Conservation (phyloP, 2,797 vertebrate genomes). For the Chanos chanos region DNA sequence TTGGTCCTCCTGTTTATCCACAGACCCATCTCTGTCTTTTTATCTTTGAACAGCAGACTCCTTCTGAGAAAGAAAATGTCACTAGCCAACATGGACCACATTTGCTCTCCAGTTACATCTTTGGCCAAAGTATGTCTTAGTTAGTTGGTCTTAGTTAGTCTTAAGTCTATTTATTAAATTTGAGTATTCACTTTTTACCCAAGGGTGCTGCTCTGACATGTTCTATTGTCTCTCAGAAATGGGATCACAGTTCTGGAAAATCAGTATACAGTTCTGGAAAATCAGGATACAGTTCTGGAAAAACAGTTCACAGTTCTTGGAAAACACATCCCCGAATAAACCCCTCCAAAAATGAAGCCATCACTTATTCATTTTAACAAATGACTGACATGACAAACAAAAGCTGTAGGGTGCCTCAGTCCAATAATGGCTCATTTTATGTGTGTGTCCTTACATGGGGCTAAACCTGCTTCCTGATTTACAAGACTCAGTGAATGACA, state of each 20-base stretch:
- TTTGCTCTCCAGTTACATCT: slow-evolving; percentile 26
- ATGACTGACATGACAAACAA: slow-evolving; percentile 52
- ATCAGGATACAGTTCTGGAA: too few species aligned
- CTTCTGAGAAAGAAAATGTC: slow-evolving; percentile 45
- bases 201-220: slow-evolving; percentile 11
- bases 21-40: slow-evolving; percentile 43
- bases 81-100: slow-evolving; percentile 42
- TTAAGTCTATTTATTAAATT: too few species aligned
- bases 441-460: slow-evolving; percentile 51
- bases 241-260: slow-evolving; percentile 10
- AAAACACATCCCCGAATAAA: neutral
- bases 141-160: too few species aligned
- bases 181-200: slow-evolving; percentile 16
- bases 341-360: slow-evolving; percentile 9
- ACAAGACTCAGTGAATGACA: slow-evolving; percentile 62
- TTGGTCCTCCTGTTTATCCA: slow-evolving; percentile 51
- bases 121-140: neutral
- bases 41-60: slow-evolving; percentile 22
- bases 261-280: too few species aligned
- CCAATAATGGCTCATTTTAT: slow-evolving; percentile 54
- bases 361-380: slow-evolving; percentile 49
- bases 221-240: slow-evolving; percentile 6
- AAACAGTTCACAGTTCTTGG: too few species aligned
- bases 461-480: slow-evolving; percentile 57
- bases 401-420: slow-evolving; percentile 45